Percentiles rank a stretch among this genome's conserved stretches.
Evolutionary conservation across 2,888 invertebrate genomes (phyloP).

Genomic region (Dicycla oo): DNA sequence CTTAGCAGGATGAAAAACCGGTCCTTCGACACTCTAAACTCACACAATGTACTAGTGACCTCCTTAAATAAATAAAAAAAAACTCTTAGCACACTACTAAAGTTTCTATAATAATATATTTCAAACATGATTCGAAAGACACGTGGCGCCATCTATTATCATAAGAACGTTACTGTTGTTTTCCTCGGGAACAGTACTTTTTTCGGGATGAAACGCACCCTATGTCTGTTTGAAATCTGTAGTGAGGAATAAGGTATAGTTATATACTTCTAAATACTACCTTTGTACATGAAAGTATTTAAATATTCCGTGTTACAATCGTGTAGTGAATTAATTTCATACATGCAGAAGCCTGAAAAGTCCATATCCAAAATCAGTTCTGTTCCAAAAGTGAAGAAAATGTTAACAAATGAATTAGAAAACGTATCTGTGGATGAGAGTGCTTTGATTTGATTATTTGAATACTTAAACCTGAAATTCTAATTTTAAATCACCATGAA

Average conservation of each 20-base stretch:
- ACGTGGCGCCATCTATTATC: too few species aligned
- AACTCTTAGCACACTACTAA: too few species aligned
- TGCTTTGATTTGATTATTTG: neutral
- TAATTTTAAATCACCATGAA: neutral
- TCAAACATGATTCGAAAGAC: too few species aligned
- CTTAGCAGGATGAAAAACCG: too few species aligned
- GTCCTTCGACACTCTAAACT: too few species aligned
- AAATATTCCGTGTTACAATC: neutral
- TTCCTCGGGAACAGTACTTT: too few species aligned
- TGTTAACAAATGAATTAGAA: neutral
- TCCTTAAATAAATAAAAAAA: too few species aligned
- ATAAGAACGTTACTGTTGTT: too few species aligned
- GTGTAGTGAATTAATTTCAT: neutral
- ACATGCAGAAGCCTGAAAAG: neutral
- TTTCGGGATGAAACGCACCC: too few species aligned
- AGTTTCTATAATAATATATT: too few species aligned
- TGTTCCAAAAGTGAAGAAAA: neutral
- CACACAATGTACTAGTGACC: too few species aligned
- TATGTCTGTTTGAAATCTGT: slow-evolving; percentile 4
- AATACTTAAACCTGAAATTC: neutral
- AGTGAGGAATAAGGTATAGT: neutral
- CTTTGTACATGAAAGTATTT: slow-evolving; percentile 14
- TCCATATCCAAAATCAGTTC: too few species aligned
- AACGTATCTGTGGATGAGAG: neutral
- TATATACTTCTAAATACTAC: neutral